These are phyloP conservation scores for Aricia agestis DNA, from an alignment of 1,140 invertebrate genomes.

Conservation along the genomic window DNA sequence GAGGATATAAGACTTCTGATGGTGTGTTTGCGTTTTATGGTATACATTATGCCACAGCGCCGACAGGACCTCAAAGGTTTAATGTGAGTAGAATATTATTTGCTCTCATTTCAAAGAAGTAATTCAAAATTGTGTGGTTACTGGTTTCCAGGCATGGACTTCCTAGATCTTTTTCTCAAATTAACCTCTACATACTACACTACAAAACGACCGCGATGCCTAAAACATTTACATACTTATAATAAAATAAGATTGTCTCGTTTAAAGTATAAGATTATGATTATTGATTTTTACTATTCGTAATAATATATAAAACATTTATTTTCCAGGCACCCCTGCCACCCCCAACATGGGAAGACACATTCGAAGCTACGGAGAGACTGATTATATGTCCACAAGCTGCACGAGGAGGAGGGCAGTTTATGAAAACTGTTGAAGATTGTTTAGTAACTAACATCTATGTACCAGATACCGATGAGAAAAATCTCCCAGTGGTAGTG, in stretches of 20 bases:
- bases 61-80: slow-evolving; percentile 35
- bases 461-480: slow-evolving; percentile 26
- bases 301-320: too few species aligned
- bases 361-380: slow-evolving; percentile 36
- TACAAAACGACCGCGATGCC: too few species aligned
- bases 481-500: slow-evolving; percentile 33
- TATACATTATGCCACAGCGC: slow-evolving; percentile 45
- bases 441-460: slow-evolving; percentile 31
- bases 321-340: slow-evolving; percentile 38
- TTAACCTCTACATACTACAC: too few species aligned
- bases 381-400: slow-evolving; percentile 36
- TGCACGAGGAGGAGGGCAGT: not conserved
- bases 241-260: too few species aligned
- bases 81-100: slow-evolving; percentile 31
- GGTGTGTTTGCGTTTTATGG: slow-evolving; percentile 36
- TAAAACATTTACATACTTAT: too few species aligned
- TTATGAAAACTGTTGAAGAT: slow-evolving; percentile 24
- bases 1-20: slow-evolving; percentile 34
- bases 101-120: too few species aligned
- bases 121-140: too few species aligned
- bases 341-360: slow-evolving; percentile 33
- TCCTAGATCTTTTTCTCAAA: too few species aligned
- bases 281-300: too few species aligned
- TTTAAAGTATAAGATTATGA: too few species aligned
- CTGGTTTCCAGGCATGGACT: too few species aligned